Conservation (phyloP, 2,113 vertebrate species). For the Oncorhynchus kisutch region DNA sequence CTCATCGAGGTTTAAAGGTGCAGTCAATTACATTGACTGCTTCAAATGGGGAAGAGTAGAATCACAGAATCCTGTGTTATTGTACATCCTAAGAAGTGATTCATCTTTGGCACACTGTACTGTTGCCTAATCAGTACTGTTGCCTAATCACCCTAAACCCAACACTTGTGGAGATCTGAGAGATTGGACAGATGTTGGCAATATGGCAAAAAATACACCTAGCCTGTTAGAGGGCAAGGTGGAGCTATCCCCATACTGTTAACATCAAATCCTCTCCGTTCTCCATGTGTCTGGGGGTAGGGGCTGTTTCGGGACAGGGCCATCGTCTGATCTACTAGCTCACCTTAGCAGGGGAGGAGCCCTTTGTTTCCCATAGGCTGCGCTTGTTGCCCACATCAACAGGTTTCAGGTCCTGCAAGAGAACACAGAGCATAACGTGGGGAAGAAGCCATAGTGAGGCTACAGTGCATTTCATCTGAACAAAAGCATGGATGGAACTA, state of each 20-base stretch:
- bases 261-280: neutral
- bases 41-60: slow-evolving; percentile 33
- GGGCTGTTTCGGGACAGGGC: neutral
- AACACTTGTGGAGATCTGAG: neutral
- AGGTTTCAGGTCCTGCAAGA: slow-evolving; percentile 81
- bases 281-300: too few species aligned
- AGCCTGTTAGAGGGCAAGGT: too few species aligned
- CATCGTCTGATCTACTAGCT: neutral
- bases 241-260: too few species aligned
- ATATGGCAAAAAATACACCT: too few species aligned
- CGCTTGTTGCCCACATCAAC: slow-evolving; percentile 86
- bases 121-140: too few species aligned
- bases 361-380: slow-evolving; percentile 91
- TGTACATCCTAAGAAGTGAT: neutral
- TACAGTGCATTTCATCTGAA: too few species aligned
- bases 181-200: neutral
- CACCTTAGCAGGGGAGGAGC: slow-evolving; percentile 85
- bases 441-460: too few species aligned
- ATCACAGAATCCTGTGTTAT: slow-evolving; percentile 8
- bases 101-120: too few species aligned
- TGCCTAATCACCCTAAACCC: too few species aligned
- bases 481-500: neutral
- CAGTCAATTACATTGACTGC: slow-evolving; percentile 36
- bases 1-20: neutral
- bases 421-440: neutral